Evolutionary conservation across 2,113 vertebrate species (phyloP).

Genomic region (Macrotis lagotis): DNA sequence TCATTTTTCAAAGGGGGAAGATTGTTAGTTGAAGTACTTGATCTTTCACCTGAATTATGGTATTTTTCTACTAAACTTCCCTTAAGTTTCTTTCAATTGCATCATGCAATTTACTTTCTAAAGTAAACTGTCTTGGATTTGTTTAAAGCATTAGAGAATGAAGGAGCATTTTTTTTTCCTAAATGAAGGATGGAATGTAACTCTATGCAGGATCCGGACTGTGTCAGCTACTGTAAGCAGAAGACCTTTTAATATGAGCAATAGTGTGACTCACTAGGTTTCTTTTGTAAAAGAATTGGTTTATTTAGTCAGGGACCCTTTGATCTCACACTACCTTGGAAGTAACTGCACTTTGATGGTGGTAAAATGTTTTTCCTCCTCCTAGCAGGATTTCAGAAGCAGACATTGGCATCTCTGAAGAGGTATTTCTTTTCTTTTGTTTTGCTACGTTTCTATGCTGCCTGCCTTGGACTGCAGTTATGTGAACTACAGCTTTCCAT

Average conservation of each 20-base stretch:
- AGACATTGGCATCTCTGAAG: not conserved
- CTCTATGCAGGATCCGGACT: not conserved
- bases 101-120: not conserved
- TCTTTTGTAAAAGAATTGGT: not conserved
- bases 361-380: not conserved
- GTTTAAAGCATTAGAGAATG: not conserved
- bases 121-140: not conserved
- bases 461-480: not conserved
- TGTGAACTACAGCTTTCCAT: not conserved
- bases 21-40: not conserved
- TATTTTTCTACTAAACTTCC: not conserved
- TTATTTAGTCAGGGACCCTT: not conserved
- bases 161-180: not conserved
- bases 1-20: not conserved
- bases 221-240: not conserved
- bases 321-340: not conserved
- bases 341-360: conserved; percentile 33
- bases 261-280: not conserved
- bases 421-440: not conserved
- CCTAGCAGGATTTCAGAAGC: not conserved
- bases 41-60: not conserved
- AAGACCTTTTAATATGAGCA: not conserved
- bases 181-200: not conserved
- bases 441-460: not conserved
- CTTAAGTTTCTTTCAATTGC: not conserved